phyloP scores from a whole-genome alignment of 2,888 invertebrate genomes.

The Diachrysia chrysitis region DNA sequence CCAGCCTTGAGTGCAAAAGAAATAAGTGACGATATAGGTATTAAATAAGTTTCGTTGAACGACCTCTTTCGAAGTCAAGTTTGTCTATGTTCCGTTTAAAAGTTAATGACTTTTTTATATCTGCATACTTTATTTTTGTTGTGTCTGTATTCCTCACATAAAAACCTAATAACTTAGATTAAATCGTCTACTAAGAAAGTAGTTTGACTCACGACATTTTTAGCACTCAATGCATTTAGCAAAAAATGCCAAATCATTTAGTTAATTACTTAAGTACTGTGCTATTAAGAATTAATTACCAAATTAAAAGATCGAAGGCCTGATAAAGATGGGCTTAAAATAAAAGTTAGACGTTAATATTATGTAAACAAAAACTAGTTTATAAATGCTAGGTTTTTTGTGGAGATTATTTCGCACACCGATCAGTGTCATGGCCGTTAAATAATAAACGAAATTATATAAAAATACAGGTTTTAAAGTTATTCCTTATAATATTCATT shows the following conservation, averaged over 20 bases:
- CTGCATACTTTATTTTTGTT: slow-evolving; percentile 10
- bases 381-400: slow-evolving; percentile 15
- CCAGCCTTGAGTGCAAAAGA: slow-evolving; percentile 48
- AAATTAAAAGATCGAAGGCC: slow-evolving; percentile 11
- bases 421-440: slow-evolving; percentile 39
- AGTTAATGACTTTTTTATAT: slow-evolving; percentile 16
- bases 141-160: slow-evolving; percentile 20
- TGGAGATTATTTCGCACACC: slow-evolving; percentile 26
- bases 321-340: slow-evolving; percentile 9
- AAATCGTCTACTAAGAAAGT: slow-evolving; percentile 30
- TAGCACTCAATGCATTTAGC: background rate
- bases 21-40: slow-evolving; percentile 38
- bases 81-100: slow-evolving; percentile 46
- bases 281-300: slow-evolving; percentile 18
- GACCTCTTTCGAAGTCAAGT: slow-evolving; percentile 47
- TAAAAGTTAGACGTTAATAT: slow-evolving; percentile 8
- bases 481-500: slow-evolving; percentile 7
- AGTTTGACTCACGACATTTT: background rate
- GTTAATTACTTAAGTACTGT: background rate
- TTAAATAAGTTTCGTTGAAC: slow-evolving; percentile 46
- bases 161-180: slow-evolving; percentile 17
- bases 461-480: slow-evolving; percentile 3
- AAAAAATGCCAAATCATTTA: slow-evolving; percentile 1
- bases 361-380: slow-evolving; percentile 19
- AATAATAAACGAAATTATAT: slow-evolving; percentile 22